phyloP scores from a whole-genome alignment of 2,888 invertebrate genomes.

The Oasisia sp. region DNA sequence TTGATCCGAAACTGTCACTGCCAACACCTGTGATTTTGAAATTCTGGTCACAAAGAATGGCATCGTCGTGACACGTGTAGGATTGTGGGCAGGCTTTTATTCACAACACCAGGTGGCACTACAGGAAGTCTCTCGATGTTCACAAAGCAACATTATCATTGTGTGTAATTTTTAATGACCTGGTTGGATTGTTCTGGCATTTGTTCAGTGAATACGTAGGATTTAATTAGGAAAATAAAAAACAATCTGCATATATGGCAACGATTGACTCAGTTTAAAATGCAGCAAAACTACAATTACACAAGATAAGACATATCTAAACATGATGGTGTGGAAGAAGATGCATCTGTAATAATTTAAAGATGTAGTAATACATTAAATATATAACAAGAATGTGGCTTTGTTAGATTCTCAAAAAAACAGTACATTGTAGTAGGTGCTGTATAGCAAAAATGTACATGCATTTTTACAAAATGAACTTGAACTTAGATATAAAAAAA shows the following conservation, averaged over 20 bases:
- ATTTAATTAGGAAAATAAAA: neutral
- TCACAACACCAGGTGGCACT: neutral
- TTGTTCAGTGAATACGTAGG: neutral
- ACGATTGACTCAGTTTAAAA: neutral
- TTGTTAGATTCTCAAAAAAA: neutral
- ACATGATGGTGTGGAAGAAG: no score
- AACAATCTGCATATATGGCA: neutral
- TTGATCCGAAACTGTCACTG: neutral
- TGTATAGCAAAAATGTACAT: neutral
- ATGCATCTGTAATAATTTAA: no score
- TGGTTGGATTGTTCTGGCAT: neutral
- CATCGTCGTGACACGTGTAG: neutral
- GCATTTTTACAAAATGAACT: neutral
- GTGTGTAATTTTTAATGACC: neutral
- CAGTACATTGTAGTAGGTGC: neutral
- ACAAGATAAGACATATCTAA: no score
- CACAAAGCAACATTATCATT: neutral
- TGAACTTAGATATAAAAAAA: no score
- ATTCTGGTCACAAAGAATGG: neutral
- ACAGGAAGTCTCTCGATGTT: neutral
- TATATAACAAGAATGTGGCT: no score
- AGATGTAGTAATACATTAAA: no score
- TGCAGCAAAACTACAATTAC: neutral
- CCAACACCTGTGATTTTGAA: neutral
- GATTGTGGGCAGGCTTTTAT: neutral